Base-by-base conservation (phyloP, 2,797 vertebrate species). In the Tragopan temminckii region DNA sequence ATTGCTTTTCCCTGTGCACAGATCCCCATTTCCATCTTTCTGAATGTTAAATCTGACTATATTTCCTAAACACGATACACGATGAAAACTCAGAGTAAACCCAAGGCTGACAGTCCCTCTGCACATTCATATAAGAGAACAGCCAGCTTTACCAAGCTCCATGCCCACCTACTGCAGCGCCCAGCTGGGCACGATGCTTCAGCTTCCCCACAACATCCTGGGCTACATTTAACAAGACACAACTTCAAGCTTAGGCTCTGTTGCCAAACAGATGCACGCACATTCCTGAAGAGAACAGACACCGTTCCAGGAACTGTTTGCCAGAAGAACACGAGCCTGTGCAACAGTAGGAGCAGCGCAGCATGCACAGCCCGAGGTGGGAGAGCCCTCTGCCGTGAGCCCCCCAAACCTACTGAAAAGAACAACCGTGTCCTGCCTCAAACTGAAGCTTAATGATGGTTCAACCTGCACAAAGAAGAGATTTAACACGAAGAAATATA, bases 1-100 rank as follows among this genome's bases (percentile, higher is more conserved):
- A 62, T 24, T 21, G 77, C 48, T 25, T 27, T 52, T 0, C 0
- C 6, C 3, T 0, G 0, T 12, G 25, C 45, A 59, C 29, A 19
- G 55, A 29, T 40, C 57, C 35, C 36, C 43, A 43, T 3, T 27
- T 40, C 66, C 24, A 35, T 58, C 36, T 35, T 74, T 74, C 43
- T 58, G 29, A 59, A 57, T 55, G 3, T 42, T 48, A 80, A 83
- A 50, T 62, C 52, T 40, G 66, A 27, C 24, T 31, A 5, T 1
- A 0, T 13, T 62, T 43, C 29, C 45, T 53, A 13, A 5, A 72
- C 74, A 33, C 0, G 7, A 31, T 1, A 50, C 3, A 3, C 1
- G 17, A n/a, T 5, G 64, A 57, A 90, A 72, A 66, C 29, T 59
- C 11, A 25, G 25, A 75, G 19, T 14, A 82, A 85, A 17, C 5